A percentile compares a stretch with the other conserved stretches of the same genome.
phyloP scores from a whole-genome alignment of 2,113 vertebrate genomes.

The Stegostoma tigrinum region DNA sequence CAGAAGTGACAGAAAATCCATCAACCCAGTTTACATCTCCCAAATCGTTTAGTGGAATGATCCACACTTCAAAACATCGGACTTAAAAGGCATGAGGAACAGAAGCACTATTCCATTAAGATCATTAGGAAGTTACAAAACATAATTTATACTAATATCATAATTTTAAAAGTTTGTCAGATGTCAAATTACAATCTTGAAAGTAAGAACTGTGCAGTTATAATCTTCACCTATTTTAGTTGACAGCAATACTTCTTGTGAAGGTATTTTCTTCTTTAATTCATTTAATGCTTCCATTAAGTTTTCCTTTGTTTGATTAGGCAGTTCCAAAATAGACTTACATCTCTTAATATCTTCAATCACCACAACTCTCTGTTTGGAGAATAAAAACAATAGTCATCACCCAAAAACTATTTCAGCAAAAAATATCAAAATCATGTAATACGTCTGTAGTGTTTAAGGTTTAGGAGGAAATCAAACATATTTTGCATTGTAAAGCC shows the following conservation, averaged over 20 bases:
- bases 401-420: background rate
- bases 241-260: conserved; percentile 77
- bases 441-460: background rate
- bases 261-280: conserved; percentile 89
- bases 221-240: conserved; percentile 76
- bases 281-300: conserved; percentile 70
- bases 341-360: conserved; percentile 86
- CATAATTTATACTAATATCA: background rate
- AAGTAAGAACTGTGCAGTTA: background rate
- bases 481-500: background rate
- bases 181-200: background rate
- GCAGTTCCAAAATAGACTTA: conserved; percentile 78
- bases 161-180: background rate
- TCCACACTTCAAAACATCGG: background rate
- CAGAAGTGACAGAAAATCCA: background rate
- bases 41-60: background rate
- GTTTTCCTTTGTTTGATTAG: conserved; percentile 74
- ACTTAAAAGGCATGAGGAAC: background rate
- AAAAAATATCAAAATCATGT: background rate
- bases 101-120: background rate
- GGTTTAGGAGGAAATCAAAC: background rate
- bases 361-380: conserved; percentile 84
- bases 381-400: background rate
- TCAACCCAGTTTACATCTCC: background rate
- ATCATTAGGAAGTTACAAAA: background rate